A percentile compares a stretch with the other conserved stretches of the same genome.
Conservation (phyloP, 2,888 invertebrate species). For the Xestoiulus laeticollis region DNA sequence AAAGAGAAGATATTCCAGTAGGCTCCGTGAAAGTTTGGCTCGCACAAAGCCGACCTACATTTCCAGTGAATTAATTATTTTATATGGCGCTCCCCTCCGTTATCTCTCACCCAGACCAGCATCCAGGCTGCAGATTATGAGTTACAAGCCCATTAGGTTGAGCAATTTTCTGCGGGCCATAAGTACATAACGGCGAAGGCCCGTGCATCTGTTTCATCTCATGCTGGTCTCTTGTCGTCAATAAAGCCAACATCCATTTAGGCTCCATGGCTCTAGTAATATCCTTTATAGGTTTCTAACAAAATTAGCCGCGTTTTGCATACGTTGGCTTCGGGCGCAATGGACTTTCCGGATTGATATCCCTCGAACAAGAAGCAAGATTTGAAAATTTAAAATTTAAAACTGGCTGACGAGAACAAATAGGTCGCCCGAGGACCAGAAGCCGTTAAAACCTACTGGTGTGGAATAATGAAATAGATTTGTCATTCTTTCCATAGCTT, state of each 20-base stretch:
- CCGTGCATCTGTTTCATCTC: conserved; percentile 22
- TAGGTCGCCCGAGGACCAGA: not conserved
- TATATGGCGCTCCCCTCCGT: not conserved
- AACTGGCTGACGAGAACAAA: not conserved
- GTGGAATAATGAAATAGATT: conserved; percentile 39
- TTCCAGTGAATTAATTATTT: conserved; percentile 39
- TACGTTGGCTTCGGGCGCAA: not conserved
- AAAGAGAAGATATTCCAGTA: not conserved
- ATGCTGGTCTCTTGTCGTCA: conserved; percentile 19
- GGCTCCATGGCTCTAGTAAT: not conserved
- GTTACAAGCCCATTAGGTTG: conserved; percentile 12
- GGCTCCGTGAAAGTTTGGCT: not conserved
- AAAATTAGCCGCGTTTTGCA: conserved; percentile 32
- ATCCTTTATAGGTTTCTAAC: conserved; percentile 28
- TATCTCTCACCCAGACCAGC: conserved; percentile 10
- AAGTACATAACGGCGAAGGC: not conserved
- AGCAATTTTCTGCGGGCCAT: conserved; percentile 12
- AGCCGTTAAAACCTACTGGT: not conserved
- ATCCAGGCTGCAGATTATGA: conserved; percentile 38
- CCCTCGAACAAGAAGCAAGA: not conserved
- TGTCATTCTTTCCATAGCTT: conserved; percentile 39
- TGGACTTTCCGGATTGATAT: not conserved
- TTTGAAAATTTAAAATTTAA: conserved; percentile 37
- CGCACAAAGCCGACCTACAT: not conserved
- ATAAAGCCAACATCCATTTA: conserved; percentile 30